Evolutionary conservation across 37 sponge, comb jelly and placozoan genomes (phyloP), one percentile per base, ranked within the genome.

Genomic region (Crambe crambe): DNA sequence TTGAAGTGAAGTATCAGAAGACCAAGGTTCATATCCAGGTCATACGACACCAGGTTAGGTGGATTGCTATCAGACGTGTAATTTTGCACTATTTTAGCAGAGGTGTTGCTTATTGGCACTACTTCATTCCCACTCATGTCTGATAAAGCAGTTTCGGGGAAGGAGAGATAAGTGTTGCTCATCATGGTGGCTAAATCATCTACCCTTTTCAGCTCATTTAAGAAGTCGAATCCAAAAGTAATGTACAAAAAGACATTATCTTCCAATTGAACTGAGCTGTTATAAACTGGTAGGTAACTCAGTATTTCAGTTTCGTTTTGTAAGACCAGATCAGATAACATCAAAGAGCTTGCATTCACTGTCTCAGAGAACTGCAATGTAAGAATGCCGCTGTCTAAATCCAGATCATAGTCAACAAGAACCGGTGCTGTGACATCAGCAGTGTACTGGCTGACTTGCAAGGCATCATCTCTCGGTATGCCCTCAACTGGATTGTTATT

Each of bases 101-200:
- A 67, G 23, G 66, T 59, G 41, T 83, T 80, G 25, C 12, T 8
- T 18, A 92, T 80, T 9, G 80, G 56, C 6, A 77, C 74, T 2
- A 96, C 89, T 20, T 54, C 27, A 68, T 96, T 96, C 6, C 40
- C 66, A 47, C 74, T 90, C 96, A 96, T 96, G 72, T 96, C 96
- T 18, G 23, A 2, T 3, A 96, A 17, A 2, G 93, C 64, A 21
- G 63, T 79, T 21, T 4, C 17, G 27, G 90, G 80, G 79, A 95
- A 83, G 17, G 88, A 88, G 3, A 95, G 63, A 51, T 73, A 95
- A 2, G 93, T 89, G 68, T 84, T 70, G 37, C 79, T 62, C 17
- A 37, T 20, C 29, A 38, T 51, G 10, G 83, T 82, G 9, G 93
- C 87, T 23, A 95, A 80, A 41, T 74, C 61, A 29, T 81, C 81